These are phyloP conservation scores for Xenopus laevis DNA, from an alignment of 2,113 vertebrate genomes.

Conservation along the genomic window DNA sequence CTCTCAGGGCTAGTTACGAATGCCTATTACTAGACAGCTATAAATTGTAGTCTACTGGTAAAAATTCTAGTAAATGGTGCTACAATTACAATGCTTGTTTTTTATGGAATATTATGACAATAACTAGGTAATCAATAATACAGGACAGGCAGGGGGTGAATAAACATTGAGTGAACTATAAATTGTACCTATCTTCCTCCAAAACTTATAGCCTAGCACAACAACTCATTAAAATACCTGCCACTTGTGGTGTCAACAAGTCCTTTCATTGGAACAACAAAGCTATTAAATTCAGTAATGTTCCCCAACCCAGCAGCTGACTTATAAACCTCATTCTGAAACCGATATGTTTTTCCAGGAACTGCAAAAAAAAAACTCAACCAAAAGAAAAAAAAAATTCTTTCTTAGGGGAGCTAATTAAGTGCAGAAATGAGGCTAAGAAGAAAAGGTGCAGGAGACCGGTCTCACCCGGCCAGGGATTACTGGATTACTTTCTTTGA, in stretches of 20 bases:
- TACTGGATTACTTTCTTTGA: slow-evolving; percentile 11
- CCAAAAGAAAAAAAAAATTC: not conserved
- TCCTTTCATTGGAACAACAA: not conserved
- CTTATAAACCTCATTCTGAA: slow-evolving; percentile 2
- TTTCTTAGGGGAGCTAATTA: slow-evolving; percentile 22
- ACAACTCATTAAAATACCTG: not conserved
- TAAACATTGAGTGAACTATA: not conserved
- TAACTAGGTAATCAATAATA: not conserved
- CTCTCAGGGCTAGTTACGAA: too few species aligned
- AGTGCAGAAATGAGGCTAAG: slow-evolving; percentile 1
- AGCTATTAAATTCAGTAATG: not conserved
- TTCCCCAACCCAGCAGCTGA: not conserved
- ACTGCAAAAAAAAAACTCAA: not conserved
- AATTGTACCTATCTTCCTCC: not conserved
- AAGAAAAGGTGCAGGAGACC: not conserved
- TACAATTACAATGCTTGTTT: too few species aligned
- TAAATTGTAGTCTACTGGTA: too few species aligned
- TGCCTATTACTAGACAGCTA: too few species aligned
- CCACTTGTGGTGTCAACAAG: not conserved
- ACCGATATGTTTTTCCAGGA: slow-evolving; percentile 5
- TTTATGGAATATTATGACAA: too few species aligned
- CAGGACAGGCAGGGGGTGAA: too few species aligned
- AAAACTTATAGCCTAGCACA: not conserved
- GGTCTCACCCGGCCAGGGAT: slow-evolving; percentile 6
- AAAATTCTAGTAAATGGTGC: too few species aligned